Conservation (phyloP, 2,113 vertebrate species). For the Spizaetus ornatus region DNA sequence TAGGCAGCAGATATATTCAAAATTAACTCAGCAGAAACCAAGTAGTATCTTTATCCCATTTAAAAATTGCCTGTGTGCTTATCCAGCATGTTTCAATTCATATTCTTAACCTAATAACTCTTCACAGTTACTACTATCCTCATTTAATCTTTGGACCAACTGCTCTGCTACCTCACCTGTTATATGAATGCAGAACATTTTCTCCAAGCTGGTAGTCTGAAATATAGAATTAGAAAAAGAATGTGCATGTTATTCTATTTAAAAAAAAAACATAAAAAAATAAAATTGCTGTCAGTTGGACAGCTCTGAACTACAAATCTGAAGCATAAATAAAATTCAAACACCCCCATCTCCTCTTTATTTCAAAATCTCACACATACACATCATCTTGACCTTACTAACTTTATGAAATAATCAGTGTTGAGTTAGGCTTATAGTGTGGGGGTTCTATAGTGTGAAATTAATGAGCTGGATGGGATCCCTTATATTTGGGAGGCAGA, state of each 20-base stretch:
- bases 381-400: slow-evolving; percentile 20
- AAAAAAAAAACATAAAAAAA: not conserved
- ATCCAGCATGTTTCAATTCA: not conserved
- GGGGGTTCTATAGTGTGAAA: slow-evolving; percentile 24
- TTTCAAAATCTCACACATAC: not conserved
- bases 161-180: not conserved
- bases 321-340: slow-evolving; percentile 36
- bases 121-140: not conserved
- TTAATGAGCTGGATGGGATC: slow-evolving; percentile 51
- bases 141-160: not conserved
- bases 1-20: not conserved
- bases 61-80: not conserved
- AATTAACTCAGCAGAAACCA: not conserved
- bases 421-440: not conserved
- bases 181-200: not conserved
- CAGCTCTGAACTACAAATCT: not conserved
- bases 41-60: not conserved
- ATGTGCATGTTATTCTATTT: not conserved
- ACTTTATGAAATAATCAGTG: slow-evolving; percentile 7
- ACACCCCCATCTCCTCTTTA: slow-evolving; percentile 24
- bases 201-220: not conserved
- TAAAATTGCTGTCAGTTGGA: not conserved
- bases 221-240: slow-evolving; percentile 16
- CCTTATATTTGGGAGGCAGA: slow-evolving; percentile 36
- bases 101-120: not conserved